Evolutionary conservation across 2,888 invertebrate genomes (phyloP).

Genomic region (Melangyna quadrimaculata): DNA sequence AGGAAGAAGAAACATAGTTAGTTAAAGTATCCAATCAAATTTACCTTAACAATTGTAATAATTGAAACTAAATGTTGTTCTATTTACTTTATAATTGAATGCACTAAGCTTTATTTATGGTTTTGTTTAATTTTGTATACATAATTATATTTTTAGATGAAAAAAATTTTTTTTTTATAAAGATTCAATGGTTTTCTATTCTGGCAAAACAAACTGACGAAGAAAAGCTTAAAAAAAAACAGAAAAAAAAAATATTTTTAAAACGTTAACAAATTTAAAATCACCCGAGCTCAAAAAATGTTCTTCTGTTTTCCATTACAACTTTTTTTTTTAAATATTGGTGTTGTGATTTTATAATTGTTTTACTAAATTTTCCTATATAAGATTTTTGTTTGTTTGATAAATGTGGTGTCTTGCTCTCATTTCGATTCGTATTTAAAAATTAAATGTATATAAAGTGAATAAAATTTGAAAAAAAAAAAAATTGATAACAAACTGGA

Average conservation of each 20-base stretch:
- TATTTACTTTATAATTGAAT: constrained; percentile 37
- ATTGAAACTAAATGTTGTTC: background rate
- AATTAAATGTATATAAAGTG: background rate
- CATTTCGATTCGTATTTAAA: constrained; percentile 18
- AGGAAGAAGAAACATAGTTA: too few species aligned
- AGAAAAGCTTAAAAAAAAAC: constrained; percentile 17
- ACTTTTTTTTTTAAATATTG: constrained; percentile 18
- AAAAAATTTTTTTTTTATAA: constrained; percentile 11
- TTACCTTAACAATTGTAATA: background rate
- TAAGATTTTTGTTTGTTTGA: background rate
- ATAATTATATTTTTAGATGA: constrained; percentile 11
- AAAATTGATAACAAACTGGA: constrained; percentile 14
- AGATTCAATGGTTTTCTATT: constrained; percentile 31
- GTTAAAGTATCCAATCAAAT: too few species aligned
- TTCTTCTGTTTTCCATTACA: constrained; percentile 4
- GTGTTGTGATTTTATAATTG: constrained; percentile 21
- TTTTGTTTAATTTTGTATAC: constrained; percentile 25
- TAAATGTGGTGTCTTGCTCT: constrained; percentile 11
- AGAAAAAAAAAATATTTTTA: background rate
- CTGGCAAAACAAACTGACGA: constrained; percentile 22
- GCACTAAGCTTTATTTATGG: constrained; percentile 57
- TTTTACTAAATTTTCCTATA: constrained; percentile 27
- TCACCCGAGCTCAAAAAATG: background rate
- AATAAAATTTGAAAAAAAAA: constrained; percentile 14
- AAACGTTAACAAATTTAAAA: background rate